Evolutionary conservation across 2,797 vertebrate genomes (phyloP).

Genomic region (Acanthurus tractus): DNA sequence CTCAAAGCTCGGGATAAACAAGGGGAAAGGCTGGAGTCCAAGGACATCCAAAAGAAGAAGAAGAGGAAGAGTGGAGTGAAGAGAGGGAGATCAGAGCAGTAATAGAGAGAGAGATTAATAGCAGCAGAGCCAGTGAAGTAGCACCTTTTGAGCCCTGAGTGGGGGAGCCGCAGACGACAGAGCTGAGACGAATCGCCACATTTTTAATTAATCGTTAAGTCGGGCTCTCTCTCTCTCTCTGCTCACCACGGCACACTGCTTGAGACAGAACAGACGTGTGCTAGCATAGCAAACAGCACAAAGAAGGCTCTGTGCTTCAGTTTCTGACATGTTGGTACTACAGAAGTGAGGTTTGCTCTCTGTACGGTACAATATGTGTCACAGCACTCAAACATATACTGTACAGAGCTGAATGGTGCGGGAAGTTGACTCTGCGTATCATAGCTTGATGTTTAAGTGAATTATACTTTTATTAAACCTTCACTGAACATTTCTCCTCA

Average conservation of each 20-base stretch:
- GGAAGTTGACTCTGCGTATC: slow-evolving; percentile 13
- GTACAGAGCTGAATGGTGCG: background rate
- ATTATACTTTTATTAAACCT: no score
- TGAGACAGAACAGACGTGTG: slow-evolving; percentile 54
- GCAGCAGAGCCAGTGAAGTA: slow-evolving; percentile 68
- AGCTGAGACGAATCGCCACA: slow-evolving; percentile 75
- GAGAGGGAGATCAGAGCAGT: slow-evolving; percentile 41
- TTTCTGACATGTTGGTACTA: slow-evolving; percentile 35
- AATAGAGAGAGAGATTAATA: slow-evolving; percentile 70
- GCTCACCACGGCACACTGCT: slow-evolving; percentile 38
- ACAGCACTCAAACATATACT: background rate
- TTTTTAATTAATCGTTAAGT: slow-evolving; percentile 82
- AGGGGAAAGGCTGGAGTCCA: background rate
- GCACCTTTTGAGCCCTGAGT: slow-evolving; percentile 65
- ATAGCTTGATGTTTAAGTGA: slow-evolving; percentile 7
- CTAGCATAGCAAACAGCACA: slow-evolving; percentile 51
- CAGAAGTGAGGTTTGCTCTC: slow-evolving; percentile 29
- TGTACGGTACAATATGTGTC: slow-evolving; percentile 26
- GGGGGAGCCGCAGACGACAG: slow-evolving; percentile 62
- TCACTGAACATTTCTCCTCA: background rate
- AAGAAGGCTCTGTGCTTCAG: slow-evolving; percentile 11
- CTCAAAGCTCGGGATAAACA: slow-evolving; percentile 7
- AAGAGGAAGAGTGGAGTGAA: slow-evolving; percentile 36
- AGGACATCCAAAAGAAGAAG: slow-evolving; percentile 36
- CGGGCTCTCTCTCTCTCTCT: slow-evolving; percentile 36